Percentiles rank a stretch among this genome's conserved stretches.
Evolutionary conservation across 2,113 vertebrate species (phyloP).

Genomic region (Hydrolagus affinis): DNA sequence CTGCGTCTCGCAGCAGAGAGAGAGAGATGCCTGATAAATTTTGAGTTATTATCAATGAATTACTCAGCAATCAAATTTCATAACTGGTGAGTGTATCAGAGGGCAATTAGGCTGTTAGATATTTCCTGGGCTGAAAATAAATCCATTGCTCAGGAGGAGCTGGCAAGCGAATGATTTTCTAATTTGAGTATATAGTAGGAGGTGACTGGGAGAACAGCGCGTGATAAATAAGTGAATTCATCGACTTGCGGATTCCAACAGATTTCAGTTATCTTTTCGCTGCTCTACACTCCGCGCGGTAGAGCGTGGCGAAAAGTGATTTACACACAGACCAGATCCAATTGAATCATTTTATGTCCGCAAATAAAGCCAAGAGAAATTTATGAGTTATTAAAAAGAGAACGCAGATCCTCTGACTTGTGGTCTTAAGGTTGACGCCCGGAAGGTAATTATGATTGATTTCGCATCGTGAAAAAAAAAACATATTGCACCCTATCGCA

Average conservation of each 20-base stretch:
- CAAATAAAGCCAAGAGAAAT: background rate
- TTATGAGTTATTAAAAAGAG: conserved; percentile 5
- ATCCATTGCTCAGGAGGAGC: background rate
- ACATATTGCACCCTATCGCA: background rate
- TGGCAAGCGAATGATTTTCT: background rate
- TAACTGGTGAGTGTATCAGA: background rate
- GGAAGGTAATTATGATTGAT: conserved; percentile 20
- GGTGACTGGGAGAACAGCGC: background rate
- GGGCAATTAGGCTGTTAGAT: background rate
- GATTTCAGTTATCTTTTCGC: background rate
- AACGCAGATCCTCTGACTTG: background rate
- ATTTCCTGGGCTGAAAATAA: background rate
- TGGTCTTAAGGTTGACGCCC: background rate
- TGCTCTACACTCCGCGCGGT: background rate
- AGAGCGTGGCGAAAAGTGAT: conserved; percentile 7
- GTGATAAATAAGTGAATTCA: background rate
- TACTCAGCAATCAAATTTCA: conserved; percentile 5
- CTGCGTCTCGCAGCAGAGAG: too few species aligned
- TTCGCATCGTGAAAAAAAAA: conserved; percentile 11
- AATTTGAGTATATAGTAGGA: background rate
- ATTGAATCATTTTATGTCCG: conserved; percentile 15
- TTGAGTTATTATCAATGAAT: background rate
- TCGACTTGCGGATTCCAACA: background rate
- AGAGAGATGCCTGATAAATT: background rate
- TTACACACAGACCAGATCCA: background rate